These are phyloP conservation scores for Eudyptes chrysolophus DNA, from an alignment of 2,113 vertebrate genomes.

Conservation along the genomic window DNA sequence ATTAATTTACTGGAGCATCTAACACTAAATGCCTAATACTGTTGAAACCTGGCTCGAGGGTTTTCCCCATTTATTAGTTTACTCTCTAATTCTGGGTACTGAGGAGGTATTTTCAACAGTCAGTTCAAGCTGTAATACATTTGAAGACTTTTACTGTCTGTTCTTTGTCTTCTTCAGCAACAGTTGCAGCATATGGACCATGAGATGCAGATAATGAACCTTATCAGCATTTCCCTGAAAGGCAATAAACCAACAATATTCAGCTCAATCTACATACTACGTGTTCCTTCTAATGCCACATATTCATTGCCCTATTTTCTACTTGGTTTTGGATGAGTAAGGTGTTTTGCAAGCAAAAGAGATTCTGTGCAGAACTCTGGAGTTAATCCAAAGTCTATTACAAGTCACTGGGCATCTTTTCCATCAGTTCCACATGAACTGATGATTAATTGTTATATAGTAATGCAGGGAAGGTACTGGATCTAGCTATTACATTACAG, in stretches of 20 bases:
- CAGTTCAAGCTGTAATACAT: background rate
- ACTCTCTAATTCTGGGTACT: background rate
- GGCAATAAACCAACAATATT: background rate
- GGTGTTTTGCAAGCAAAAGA: background rate
- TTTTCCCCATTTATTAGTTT: background rate
- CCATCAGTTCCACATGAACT: background rate
- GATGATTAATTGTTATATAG: background rate
- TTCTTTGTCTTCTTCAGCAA: background rate
- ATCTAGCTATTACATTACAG: rapidly evolving
- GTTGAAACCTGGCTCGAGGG: background rate
- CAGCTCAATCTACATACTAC: background rate
- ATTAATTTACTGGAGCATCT: background rate
- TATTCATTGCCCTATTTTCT: background rate
- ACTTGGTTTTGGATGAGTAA: background rate
- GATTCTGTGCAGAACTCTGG: background rate
- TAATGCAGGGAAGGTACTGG: background rate
- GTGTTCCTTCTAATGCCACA: rapidly evolving
- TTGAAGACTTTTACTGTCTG: background rate
- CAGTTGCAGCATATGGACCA: background rate
- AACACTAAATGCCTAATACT: background rate
- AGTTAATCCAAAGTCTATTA: background rate
- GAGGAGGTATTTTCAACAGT: background rate
- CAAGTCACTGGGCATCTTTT: background rate
- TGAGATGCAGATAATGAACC: background rate
- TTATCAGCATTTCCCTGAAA: conserved; percentile 22